phyloP scores from a whole-genome alignment of 2,113 vertebrate genomes.

The Salminus brasiliensis region DNA sequence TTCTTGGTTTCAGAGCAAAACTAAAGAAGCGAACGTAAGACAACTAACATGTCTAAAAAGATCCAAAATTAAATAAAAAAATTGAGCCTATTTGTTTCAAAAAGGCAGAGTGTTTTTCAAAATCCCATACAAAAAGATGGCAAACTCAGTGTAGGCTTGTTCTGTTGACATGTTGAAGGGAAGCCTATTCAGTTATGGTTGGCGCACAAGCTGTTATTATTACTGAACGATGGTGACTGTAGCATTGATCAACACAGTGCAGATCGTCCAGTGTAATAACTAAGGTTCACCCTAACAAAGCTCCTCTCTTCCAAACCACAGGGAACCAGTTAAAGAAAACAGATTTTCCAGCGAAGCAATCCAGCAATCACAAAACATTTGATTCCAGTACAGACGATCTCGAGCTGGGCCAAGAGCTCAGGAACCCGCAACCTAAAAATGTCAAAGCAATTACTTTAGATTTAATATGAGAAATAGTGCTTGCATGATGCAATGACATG shows the following conservation, averaged over 20 bases:
- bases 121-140: neutral
- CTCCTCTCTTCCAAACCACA: constrained; percentile 45
- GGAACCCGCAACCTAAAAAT: constrained; percentile 53
- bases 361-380: constrained; percentile 52
- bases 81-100: neutral
- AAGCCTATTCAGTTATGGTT: neutral
- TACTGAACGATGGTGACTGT: constrained; percentile 14
- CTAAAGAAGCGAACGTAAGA: too few species aligned
- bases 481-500: constrained; percentile 29
- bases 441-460: constrained; percentile 52
- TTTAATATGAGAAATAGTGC: constrained; percentile 38
- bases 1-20: too few species aligned
- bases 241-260: constrained; percentile 16
- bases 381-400: constrained; percentile 40
- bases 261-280: constrained; percentile 26
- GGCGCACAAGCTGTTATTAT: neutral
- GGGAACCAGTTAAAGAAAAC: constrained; percentile 37
- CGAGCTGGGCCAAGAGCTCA: constrained; percentile 37
- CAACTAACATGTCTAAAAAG: too few species aligned
- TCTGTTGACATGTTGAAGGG: neutral
- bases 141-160: neutral
- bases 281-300: constrained; percentile 38
- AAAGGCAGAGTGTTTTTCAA: neutral
- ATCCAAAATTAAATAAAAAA: too few species aligned
- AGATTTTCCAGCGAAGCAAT: constrained; percentile 44